Evolutionary conservation across 2,113 vertebrate genomes (phyloP).

Genomic region (Rhegmatorhina hoffmannsi): DNA sequence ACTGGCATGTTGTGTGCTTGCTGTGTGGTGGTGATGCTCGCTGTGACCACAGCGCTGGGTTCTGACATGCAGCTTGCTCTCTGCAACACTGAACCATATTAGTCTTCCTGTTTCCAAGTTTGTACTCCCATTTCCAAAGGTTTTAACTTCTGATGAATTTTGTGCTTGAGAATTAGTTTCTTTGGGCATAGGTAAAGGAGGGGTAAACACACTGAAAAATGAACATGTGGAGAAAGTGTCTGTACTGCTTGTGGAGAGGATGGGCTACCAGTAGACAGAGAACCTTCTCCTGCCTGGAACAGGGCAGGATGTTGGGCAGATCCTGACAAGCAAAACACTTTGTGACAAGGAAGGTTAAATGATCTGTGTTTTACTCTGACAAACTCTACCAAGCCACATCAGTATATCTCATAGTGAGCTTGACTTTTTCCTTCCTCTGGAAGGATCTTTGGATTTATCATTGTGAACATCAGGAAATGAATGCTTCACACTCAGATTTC

Average conservation of each 20-base stretch:
- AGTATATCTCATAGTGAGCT: not conserved
- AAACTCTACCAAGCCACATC: not conserved
- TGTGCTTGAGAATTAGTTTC: not conserved
- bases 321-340: not conserved
- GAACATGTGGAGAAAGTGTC: not conserved
- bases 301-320: not conserved
- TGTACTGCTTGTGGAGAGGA: not conserved
- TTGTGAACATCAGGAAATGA: not conserved
- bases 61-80: not conserved
- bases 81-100: not conserved
- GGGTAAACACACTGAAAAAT: not conserved
- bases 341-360: not conserved
- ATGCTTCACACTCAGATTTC: not conserved
- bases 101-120: accelerated
- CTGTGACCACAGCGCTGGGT: not conserved
- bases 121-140: not conserved
- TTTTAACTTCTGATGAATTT: not conserved
- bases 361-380: not conserved
- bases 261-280: not conserved
- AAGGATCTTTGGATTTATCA: not conserved
- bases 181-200: not conserved
- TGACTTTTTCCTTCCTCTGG: not conserved
- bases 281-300: not conserved
- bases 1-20: not conserved
- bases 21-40: not conserved